These are phyloP conservation scores for Melinopterus prodromus DNA, from an alignment of 2,888 invertebrate species.

Conservation along the genomic window DNA sequence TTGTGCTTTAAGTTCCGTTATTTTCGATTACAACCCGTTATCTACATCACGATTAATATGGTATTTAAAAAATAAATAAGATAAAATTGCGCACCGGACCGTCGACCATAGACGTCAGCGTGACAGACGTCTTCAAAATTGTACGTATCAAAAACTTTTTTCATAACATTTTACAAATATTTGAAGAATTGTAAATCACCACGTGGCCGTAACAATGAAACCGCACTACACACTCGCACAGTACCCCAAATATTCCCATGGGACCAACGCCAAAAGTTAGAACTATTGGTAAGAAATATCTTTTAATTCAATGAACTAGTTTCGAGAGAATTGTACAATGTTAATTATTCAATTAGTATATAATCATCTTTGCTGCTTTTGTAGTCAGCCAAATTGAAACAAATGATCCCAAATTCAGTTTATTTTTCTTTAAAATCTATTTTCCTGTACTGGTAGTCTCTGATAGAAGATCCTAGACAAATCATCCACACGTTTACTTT, in stretches of 20 bases:
- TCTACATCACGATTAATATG: not conserved
- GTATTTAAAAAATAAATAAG: too few species aligned
- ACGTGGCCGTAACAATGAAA: not conserved
- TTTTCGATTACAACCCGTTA: not conserved
- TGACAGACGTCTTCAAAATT: not conserved
- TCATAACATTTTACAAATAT: not conserved
- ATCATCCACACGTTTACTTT: too few species aligned
- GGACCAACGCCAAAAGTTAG: not conserved
- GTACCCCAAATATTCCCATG: not conserved
- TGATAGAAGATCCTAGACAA: too few species aligned
- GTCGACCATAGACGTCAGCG: not conserved
- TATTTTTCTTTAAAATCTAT: too few species aligned
- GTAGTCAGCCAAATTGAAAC: too few species aligned
- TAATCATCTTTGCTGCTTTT: too few species aligned
- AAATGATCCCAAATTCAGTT: too few species aligned
- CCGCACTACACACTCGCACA: not conserved
- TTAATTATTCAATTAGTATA: too few species aligned
- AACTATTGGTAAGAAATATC: not conserved
- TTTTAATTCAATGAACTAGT: too few species aligned
- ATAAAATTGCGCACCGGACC: too few species aligned
- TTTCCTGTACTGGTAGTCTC: too few species aligned
- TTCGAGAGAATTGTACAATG: too few species aligned
- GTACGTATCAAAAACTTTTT: not conserved
- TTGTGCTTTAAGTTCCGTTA: slow-evolving; percentile 10
- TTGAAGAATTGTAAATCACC: not conserved